These are phyloP conservation scores for Aphaenogaster ashmeadi DNA, from an alignment of 1,140 invertebrate species.

Conservation along the genomic window DNA sequence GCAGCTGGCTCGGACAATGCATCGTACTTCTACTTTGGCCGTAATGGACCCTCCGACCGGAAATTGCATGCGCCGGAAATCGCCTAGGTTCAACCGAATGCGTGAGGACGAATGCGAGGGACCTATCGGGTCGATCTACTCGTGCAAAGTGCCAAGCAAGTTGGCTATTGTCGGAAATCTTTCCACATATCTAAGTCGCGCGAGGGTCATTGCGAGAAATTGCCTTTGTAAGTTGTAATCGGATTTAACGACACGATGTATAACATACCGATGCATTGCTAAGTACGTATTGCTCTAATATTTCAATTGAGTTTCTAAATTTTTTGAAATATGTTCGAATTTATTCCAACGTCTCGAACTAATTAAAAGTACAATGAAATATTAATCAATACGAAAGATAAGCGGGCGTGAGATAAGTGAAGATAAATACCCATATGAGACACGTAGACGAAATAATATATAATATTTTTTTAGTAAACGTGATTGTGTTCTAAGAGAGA, in stretches of 20 bases:
- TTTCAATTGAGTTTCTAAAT: not conserved
- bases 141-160: constrained; percentile 29
- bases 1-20: constrained; percentile 41
- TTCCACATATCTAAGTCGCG: constrained; percentile 63
- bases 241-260: constrained; percentile 13
- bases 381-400: not conserved
- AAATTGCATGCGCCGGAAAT: constrained; percentile 83
- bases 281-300: not conserved
- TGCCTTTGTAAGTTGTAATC: not conserved
- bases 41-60: constrained; percentile 80
- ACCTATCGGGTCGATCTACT: constrained; percentile 66
- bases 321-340: not conserved
- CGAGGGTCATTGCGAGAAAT: constrained; percentile 15
- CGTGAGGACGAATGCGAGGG: constrained; percentile 77
- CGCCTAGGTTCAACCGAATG: constrained; percentile 80
- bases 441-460: not conserved
- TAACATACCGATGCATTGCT: not conserved
- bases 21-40: constrained; percentile 47
- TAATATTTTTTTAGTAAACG: not conserved
- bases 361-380: not conserved
- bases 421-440: not conserved
- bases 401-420: not conserved
- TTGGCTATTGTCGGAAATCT: constrained; percentile 51
- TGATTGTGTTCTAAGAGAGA: not conserved
- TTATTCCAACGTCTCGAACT: not conserved